Evolutionary conservation across 2,888 invertebrate species (phyloP).

Genomic region (Tanypteryx hageni): DNA sequence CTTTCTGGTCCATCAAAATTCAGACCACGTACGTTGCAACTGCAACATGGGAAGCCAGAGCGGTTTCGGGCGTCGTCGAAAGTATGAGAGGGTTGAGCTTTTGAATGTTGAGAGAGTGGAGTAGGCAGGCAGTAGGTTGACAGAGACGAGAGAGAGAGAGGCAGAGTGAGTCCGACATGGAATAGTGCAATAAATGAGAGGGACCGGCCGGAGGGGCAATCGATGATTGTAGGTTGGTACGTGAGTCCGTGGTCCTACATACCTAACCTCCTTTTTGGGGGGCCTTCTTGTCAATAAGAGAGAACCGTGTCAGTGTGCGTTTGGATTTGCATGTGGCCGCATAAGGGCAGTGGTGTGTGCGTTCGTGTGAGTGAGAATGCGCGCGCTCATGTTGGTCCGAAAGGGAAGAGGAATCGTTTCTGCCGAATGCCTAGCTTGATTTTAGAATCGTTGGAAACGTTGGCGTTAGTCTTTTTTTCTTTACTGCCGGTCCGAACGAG

Average conservation of each 20-base stretch:
- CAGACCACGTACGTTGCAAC: slow-evolving; percentile 1
- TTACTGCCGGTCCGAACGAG: neutral
- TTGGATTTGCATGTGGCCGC: too few species aligned
- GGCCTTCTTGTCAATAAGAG: neutral
- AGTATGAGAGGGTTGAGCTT: neutral
- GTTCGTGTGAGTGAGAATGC: too few species aligned
- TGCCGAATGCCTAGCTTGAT: neutral
- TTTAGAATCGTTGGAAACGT: neutral
- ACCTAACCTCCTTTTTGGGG: neutral
- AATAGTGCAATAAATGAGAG: slow-evolving; percentile 3
- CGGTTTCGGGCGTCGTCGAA: neutral
- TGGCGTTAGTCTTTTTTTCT: neutral
- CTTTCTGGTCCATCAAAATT: neutral
- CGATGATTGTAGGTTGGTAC: neutral
- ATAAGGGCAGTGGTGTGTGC: neutral
- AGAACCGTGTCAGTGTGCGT: neutral
- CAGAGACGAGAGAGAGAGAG: neutral
- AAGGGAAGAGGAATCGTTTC: neutral
- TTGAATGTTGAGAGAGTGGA: neutral
- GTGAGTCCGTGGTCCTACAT: neutral
- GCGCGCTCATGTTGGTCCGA: neutral
- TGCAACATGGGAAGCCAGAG: slow-evolving; percentile 7
- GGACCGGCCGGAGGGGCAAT: neutral
- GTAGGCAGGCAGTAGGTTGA: neutral
- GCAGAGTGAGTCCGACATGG: neutral